Conservation (phyloP, 2,888 invertebrate genomes). For the Nomada hirtipes region DNA sequence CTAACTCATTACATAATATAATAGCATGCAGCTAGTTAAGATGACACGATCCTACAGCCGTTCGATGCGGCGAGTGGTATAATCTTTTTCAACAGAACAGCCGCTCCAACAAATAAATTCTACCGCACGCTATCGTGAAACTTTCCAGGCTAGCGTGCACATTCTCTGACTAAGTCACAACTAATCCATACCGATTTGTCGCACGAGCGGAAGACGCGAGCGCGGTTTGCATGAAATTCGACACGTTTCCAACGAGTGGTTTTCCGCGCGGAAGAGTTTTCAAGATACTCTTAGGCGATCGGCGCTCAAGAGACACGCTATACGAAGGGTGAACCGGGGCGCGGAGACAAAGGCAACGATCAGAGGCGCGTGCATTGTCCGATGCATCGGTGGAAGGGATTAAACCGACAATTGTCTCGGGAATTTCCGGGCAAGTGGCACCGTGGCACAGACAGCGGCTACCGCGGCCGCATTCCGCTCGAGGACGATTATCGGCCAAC, state of each 20-base stretch:
- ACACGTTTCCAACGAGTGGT: background rate
- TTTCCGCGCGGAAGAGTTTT: slow-evolving; percentile 6
- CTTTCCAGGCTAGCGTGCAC: slow-evolving; percentile 6
- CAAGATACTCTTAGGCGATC: background rate
- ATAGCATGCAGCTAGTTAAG: too few species aligned
- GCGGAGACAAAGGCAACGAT: slow-evolving; percentile 3
- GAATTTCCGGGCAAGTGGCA: slow-evolving; percentile 49
- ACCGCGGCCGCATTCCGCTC: slow-evolving; percentile 8
- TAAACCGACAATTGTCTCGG: slow-evolving; percentile 45
- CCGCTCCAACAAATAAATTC: slow-evolving; percentile 4
- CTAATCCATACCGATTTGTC: slow-evolving; percentile 13
- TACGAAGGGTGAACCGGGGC: background rate
- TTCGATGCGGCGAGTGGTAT: too few species aligned
- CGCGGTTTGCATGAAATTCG: background rate
- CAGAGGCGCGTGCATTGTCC: slow-evolving; percentile 24
- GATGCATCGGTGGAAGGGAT: background rate
- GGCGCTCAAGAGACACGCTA: background rate
- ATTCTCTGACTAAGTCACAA: background rate
- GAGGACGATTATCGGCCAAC: slow-evolving; percentile 39
- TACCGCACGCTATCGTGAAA: background rate
- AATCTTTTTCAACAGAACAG: background rate
- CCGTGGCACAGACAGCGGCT: slow-evolving; percentile 14
- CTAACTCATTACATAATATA: too few species aligned
- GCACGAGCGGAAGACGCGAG: background rate
- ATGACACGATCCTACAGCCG: too few species aligned